Percentiles rank a stretch among this genome's conserved stretches.
Conservation (phyloP, 2,888 invertebrate genomes). For the Scelioninae gen. 2 region DNA sequence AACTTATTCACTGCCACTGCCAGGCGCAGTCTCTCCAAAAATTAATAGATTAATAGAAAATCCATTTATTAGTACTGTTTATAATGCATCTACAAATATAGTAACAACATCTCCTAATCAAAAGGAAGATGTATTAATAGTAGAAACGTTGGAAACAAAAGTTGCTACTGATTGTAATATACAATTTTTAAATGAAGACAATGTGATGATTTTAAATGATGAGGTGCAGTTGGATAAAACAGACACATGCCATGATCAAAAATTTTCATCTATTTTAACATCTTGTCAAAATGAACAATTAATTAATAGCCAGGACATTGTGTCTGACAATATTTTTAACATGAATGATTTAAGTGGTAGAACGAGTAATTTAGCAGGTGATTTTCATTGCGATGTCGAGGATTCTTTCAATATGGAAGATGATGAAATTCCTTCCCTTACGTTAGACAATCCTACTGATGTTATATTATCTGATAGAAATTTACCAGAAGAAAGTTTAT, state of each 20-base stretch:
- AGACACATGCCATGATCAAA: slow-evolving; percentile 5
- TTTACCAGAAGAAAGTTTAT: slow-evolving; percentile 64
- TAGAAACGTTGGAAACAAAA: slow-evolving; percentile 67
- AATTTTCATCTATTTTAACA: slow-evolving; percentile 5
- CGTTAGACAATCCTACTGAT: slow-evolving; percentile 69
- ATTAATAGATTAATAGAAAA: slow-evolving; percentile 66
- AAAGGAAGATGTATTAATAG: slow-evolving; percentile 67
- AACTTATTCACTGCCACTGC: slow-evolving; percentile 64
- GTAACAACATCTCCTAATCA: slow-evolving; percentile 20
- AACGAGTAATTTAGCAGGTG: background rate
- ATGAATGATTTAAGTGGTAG: background rate
- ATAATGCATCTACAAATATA: slow-evolving; percentile 3
- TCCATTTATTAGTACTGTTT: too few relatives aligned
- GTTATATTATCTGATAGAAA: slow-evolving; percentile 21
- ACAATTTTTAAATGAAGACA: background rate
- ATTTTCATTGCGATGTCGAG: slow-evolving; percentile 11
- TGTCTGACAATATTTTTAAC: background rate
- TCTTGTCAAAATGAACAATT: slow-evolving; percentile 2
- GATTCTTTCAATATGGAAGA: slow-evolving; percentile 63
- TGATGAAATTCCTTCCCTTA: slow-evolving; percentile 70
- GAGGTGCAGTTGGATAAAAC: background rate
- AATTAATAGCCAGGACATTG: background rate
- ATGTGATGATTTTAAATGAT: background rate
- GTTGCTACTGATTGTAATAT: background rate
- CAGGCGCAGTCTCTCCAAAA: slow-evolving; percentile 67